A percentile compares a stretch with the other conserved stretches of the same genome.
These are phyloP conservation scores for Glyphotaelius pellucidus DNA, from an alignment of 2,888 invertebrate genomes.

Conservation along the genomic window DNA sequence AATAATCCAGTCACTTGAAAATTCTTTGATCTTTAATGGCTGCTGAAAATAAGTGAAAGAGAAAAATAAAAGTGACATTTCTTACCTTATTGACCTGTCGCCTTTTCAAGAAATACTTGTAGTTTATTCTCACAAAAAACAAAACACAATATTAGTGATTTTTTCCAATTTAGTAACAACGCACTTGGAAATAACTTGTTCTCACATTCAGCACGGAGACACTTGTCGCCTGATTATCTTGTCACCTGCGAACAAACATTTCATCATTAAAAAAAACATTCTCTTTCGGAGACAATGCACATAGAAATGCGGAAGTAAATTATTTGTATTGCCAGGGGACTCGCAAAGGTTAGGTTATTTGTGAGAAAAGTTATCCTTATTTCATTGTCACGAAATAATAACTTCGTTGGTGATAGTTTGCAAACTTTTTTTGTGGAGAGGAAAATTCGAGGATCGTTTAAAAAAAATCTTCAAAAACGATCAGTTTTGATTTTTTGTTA, in stretches of 20 bases:
- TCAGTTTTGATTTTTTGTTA: background rate
- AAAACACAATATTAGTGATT: slow-evolving; percentile 29
- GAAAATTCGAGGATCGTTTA: background rate
- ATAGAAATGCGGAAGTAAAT: background rate
- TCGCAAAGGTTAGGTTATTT: background rate
- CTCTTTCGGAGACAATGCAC: slow-evolving; percentile 12
- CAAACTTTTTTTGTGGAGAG: background rate
- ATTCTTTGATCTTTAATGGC: background rate
- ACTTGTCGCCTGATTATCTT: slow-evolving; percentile 42
- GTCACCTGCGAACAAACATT: slow-evolving; percentile 52
- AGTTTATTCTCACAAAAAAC: slow-evolving; percentile 25
- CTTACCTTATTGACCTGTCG: slow-evolving; percentile 29
- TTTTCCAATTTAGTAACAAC: slow-evolving; percentile 13
- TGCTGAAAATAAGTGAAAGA: background rate
- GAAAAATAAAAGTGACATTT: background rate
- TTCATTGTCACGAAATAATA: background rate
- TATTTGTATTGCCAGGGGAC: background rate
- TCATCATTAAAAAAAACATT: slow-evolving; percentile 26
- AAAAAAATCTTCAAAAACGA: too few relatives aligned
- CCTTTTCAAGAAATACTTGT: background rate
- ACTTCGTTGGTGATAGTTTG: background rate
- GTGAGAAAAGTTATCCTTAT: background rate
- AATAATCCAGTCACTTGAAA: background rate
- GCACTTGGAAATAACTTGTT: slow-evolving; percentile 1
- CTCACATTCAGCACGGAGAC: slow-evolving; percentile 20